Evolutionary conservation across 2,113 vertebrate genomes (phyloP), one percentile per base, ranked within the genome.

Genomic region (Suricata suricatta): DNA sequence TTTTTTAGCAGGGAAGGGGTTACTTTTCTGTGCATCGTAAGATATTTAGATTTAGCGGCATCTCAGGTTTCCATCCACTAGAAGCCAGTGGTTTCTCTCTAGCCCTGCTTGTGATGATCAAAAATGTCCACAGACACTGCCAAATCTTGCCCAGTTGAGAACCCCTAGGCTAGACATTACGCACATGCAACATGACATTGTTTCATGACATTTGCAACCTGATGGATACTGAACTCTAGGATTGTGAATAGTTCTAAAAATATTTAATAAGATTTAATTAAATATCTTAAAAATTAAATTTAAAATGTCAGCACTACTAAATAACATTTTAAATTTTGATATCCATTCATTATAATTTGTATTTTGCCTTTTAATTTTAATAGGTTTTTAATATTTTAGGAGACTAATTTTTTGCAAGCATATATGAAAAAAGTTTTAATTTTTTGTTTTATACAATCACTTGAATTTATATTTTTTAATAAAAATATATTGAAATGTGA

Each of bases 271-370:
- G 11, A 71, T 57, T 87, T 66, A 82, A 69, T 85, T 74, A 80
- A 83, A 41, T 52, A 35, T 93, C 85, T 74, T 80, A n/a, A 27
- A 74, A 96, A 88, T 91, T 60, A 81, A 68, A 90, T 72, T 88
- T 84, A 91, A 84, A 84, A 95, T 38, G 33, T 77, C 86, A 85
- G 21, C 9, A 74, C 68, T 79, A 60, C 38, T 81, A 69, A 64
- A 52, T 69, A 66, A 94, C 29, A 88, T 63, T 52, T 88, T 31
- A 71, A 80, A 35, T 52, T 44, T 69, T 79, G n/a, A 60, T 72
- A 35, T 82, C 74, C 9, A 68, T 47, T 85, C 41, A 71, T 41
- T 64, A 44, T 52, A 89, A 88, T 64, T 84, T 50, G 9, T 50
- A 87, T 64, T 69, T 96, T 87, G 76, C 17, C 50, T 87, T 95